phyloP scores from a whole-genome alignment of 2,888 invertebrate species.

The Clanis bilineata region DNA sequence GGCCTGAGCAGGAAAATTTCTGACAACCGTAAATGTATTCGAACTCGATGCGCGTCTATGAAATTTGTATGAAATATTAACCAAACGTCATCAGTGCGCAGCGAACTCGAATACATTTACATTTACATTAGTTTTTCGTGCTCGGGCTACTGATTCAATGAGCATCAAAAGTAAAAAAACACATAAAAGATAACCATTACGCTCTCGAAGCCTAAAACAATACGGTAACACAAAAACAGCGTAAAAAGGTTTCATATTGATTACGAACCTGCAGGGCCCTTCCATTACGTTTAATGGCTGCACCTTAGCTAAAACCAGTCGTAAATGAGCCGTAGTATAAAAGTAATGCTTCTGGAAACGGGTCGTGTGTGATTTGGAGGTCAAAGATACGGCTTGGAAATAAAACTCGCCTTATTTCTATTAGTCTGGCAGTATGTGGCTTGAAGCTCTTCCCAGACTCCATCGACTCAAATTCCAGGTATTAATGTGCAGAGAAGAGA shows the following conservation, averaged over 20 bases:
- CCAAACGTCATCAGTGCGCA: too few relatives aligned
- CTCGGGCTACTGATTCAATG: too few relatives aligned
- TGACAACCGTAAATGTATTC: too few relatives aligned
- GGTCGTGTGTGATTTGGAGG: background rate
- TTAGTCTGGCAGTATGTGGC: too few relatives aligned
- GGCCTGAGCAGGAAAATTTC: too few relatives aligned
- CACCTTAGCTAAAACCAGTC: background rate
- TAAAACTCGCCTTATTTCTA: background rate
- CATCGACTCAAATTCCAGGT: too few relatives aligned
- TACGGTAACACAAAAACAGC: background rate
- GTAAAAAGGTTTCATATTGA: slow-evolving; percentile 12
- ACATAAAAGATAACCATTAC: background rate
- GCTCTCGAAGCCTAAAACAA: background rate
- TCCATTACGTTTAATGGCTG: slow-evolving; percentile 16
- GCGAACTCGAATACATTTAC: too few relatives aligned
- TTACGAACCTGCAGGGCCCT: background rate
- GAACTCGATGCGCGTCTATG: too few relatives aligned
- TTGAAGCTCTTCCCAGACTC: too few relatives aligned
- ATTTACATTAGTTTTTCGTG: too few relatives aligned
- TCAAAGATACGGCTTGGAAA: background rate
- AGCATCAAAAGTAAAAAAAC: background rate
- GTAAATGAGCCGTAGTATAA: slow-evolving; percentile 1
- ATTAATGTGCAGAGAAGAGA: too few relatives aligned
- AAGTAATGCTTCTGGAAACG: background rate
- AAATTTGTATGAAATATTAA: too few relatives aligned